Evolutionary conservation across 2,888 invertebrate genomes (phyloP).

Genomic region (Leptopilina myrica): DNA sequence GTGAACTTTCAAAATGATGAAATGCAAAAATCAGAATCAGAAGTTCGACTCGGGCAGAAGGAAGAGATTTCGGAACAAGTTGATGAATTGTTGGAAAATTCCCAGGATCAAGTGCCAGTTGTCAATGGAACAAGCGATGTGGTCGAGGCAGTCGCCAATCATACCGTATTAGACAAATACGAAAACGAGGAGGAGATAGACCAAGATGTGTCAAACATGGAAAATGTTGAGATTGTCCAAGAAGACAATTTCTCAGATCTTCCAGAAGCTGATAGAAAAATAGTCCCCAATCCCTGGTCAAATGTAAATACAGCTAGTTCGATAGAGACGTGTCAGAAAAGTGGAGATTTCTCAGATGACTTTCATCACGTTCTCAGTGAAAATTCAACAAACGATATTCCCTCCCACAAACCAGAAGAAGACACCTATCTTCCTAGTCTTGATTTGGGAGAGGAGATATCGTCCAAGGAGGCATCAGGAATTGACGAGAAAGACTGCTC

Average conservation of each 20-base stretch:
- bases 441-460: conserved; percentile 36
- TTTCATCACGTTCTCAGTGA: background rate
- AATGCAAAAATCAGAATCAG: conserved; percentile 5
- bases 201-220: conserved; percentile 29
- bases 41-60: conserved; percentile 5
- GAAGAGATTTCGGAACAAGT: background rate
- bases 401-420: background rate
- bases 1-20: conserved; percentile 29
- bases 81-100: background rate
- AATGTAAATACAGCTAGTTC: background rate
- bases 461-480: conserved; percentile 56
- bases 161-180: background rate
- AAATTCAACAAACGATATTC: conserved; percentile 5
- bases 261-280: conserved; percentile 37
- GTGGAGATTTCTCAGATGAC: conserved; percentile 19
- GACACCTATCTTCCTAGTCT: conserved; percentile 10
- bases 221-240: conserved; percentile 14
- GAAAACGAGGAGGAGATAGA: conserved; percentile 42
- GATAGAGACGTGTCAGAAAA: background rate
- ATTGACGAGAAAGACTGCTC: conserved; percentile 59
- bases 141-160: background rate
- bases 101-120: background rate
- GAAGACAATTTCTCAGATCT: conserved; percentile 28
- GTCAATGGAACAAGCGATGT: background rate
- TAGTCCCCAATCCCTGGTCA: conserved; percentile 9